Base-by-base conservation (phyloP, 2,113 vertebrate genomes). In the Cyanoderma ruficeps region DNA sequence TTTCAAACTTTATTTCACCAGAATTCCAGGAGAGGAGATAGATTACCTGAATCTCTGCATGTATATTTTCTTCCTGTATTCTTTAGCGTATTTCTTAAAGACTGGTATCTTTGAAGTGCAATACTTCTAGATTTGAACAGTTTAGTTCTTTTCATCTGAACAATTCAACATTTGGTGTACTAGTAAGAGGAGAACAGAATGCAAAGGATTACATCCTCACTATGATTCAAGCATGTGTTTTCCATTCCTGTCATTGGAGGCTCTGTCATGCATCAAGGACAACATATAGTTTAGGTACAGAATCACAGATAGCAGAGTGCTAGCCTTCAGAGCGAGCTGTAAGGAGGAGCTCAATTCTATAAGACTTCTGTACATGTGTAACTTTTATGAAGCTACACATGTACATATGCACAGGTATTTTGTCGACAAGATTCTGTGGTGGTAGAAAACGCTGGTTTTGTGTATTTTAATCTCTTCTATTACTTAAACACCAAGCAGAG, bases 201-300 rank as follows among this genome's bases (percentile, higher is more conserved):
- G 37, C 35, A 61, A 90, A 91, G 46, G 55, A 68, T 85, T 28
- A 42, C 74, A 91, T 87, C 67, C 61, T 87, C 35, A 42, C 46
- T 16, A 13, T 83, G 81, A 90, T 91, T 63, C 2, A 3, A 93
- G 74, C 93, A 89, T 87, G 50, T 93, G 64, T 94, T 93, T 89
- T 91, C 87, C 84, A 93, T 87, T 92, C 80, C 79, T 95, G 74
- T 82, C 74, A 67, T 76, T 85, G 84, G 79, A 90, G 77, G 47
- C 50, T 61, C 81, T 89, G 82, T 95, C 91, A 89, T 93, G 76
- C 86, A 83, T 93, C 86, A 93, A 80, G 84, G 84, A 89, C 78
- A 89, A 53, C 83, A 47, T 80, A 64, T 50, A 91, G 92, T 95
- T 96, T 84, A 84, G 88, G 78, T 84, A 82, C 50, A 83, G 71